Evolutionary conservation across 2,797 vertebrate species (phyloP).

Genomic region (Smutsia temminckii): DNA sequence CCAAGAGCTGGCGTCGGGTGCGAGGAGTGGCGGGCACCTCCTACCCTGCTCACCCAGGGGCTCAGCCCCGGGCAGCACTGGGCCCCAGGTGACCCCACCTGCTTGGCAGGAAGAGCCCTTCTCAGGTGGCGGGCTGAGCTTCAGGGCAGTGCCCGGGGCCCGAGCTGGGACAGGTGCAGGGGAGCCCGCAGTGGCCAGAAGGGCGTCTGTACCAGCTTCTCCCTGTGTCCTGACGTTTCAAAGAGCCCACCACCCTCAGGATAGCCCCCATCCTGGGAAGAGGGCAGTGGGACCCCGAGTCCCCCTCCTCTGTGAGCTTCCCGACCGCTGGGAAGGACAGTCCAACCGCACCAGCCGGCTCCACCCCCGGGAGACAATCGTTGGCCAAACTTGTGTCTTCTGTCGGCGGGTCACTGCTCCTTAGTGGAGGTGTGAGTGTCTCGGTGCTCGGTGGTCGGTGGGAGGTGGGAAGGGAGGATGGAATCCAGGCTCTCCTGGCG

Average conservation of each 20-base stretch:
- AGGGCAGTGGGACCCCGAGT: fast-evolving
- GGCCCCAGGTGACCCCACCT: not conserved
- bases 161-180: fast-evolving
- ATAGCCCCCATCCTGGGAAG: not conserved
- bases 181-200: fast-evolving
- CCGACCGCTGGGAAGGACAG: too few relatives aligned
- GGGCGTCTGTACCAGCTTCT: fast-evolving
- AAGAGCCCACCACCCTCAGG: not conserved
- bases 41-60: not conserved
- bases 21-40: not conserved
- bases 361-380: too few relatives aligned
- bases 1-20: fast-evolving
- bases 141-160: fast-evolving
- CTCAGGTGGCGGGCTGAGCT: not conserved
- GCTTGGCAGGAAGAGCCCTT: too few relatives aligned
- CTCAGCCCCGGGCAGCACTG: not conserved
- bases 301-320: too few relatives aligned
- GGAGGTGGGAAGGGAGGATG: too few relatives aligned
- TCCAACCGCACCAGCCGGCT: too few relatives aligned
- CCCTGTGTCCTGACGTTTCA: fast-evolving
- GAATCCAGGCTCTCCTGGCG: too few relatives aligned
- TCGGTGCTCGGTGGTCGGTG: too few relatives aligned
- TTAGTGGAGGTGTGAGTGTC: too few relatives aligned
- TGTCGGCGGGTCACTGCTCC: too few relatives aligned
- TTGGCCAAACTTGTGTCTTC: too few relatives aligned